These are phyloP conservation scores for Poecilia velifera DNA, from an alignment of 2,797 vertebrate genomes.

Conservation along the genomic window DNA sequence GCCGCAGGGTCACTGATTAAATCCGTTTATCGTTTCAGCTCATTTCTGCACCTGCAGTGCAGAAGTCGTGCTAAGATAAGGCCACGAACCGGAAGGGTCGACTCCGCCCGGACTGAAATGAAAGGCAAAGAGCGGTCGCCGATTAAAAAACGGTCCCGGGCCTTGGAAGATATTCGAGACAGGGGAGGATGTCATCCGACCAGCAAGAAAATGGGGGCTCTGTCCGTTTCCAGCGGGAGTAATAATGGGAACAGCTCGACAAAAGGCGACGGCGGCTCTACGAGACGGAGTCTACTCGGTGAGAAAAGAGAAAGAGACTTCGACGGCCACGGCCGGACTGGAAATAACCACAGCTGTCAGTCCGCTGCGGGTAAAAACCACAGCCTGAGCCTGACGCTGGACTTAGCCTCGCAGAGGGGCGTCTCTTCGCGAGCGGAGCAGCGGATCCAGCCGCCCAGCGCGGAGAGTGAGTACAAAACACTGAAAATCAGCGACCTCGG, in stretches of 20 bases:
- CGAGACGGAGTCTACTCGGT: constrained; percentile 80
- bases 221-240: constrained; percentile 84
- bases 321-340: constrained; percentile 84
- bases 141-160: constrained; percentile 94
- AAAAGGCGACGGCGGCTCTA: constrained; percentile 79
- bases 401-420: constrained; percentile 73
- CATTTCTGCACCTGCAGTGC: constrained; percentile 42
- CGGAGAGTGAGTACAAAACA: constrained; percentile 93
- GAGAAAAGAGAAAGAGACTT: constrained; percentile 90
- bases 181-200: constrained; percentile 90
- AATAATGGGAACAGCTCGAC: constrained; percentile 83
- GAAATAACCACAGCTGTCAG: constrained; percentile 85
- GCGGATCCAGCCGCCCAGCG: constrained; percentile 75
- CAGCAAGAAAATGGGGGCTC: constrained; percentile 88
- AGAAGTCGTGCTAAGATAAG: constrained; percentile 32
- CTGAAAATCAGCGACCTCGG: constrained; percentile 97
- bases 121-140: constrained; percentile 97
- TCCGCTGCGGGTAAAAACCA: constrained; percentile 80
- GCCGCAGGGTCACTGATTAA: constrained; percentile 80
- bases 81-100: constrained; percentile 57
- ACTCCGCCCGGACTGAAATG: constrained; percentile 79
- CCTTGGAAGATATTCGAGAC: constrained; percentile 91
- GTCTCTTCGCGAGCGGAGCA: constrained; percentile 74
- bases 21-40: constrained; percentile 41
- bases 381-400: constrained; percentile 79